Base-by-base conservation (phyloP, 2,113 vertebrate species). In the Lophotis ruficrista region DNA sequence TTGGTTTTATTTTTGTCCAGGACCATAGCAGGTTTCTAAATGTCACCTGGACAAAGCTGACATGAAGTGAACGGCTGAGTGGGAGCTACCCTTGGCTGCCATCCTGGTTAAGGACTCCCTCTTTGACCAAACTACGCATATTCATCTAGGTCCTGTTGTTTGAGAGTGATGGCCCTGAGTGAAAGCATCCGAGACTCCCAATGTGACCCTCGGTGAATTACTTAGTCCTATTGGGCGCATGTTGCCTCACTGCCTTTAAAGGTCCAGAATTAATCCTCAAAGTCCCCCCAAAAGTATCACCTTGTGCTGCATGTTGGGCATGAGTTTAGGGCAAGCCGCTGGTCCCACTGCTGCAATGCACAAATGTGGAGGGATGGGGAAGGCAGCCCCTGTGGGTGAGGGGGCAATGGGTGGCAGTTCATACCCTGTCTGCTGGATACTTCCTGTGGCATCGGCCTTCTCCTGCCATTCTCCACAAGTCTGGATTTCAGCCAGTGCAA, bases 41-140 rank as follows among this genome's bases (percentile, higher is more conserved):
- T 28, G 41, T 30, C 79, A 33, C 25, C n/a, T 57, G 54, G n/a
- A 37, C 24, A 83, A 77, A 65, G 68, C 35, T 10, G 75, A 19
- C 4, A 3, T 10, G 57, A 41, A 30, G 41, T 48, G 80, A 77
- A 37, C 24, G 41, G 58, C 28, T 83, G 58, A 43, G 45, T 12
- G 41, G 64, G 25, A 73, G 35, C 30, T 64, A 60, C n/a, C 24
- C 31, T 71, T 24, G 50, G 43, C 28, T 65, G 37, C 31, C 22
- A 4, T 30, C 16, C 69, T n/a, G 8, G 18, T 24, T 50, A 22
- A 68, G n/a, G 28, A 45, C 47, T 53, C 10, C 1, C 8, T 38
- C 33, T 68, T 58, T 47, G 53, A 18, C 21, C 57, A 56, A 69
- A 31, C 20, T 31, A 2, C 4, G 1, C 0, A 0, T 10, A 0